Base-by-base conservation (phyloP, 1,140 invertebrate genomes). In the Tetramorium simillimum region DNA sequence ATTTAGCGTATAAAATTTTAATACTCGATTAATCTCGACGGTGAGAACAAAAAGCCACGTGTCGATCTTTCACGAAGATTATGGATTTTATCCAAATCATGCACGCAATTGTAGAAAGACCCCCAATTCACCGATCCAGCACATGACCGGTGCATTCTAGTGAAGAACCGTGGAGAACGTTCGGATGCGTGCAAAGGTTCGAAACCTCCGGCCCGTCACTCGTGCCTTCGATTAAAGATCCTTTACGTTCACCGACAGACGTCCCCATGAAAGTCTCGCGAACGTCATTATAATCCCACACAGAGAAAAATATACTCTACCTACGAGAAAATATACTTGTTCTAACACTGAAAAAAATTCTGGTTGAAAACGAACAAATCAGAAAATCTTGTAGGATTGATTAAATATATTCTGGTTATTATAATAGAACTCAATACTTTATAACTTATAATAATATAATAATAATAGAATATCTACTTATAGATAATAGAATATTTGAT, bases 181-280 rank as follows among this genome's bases (percentile, higher is more conserved):
- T 67, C 24, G 21, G 37, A 67, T 69, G 16, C n/a, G 14, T 40
- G 77, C 63, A 40, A 51, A 81, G 46, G 5, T 53, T n/a, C 46
- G 3, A 80, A 69, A 62, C 16, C 56, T 28, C 21, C 16, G n/a
- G 9, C 21, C 43, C n/a, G 65, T 81, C 77, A 70, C 33, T 69
- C 62, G 14, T 12, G 63, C 43, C 46, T 21, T n/a, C 46, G 33
- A 3, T n/a, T 69, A 81, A n/a, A 33, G 28, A 81, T 81, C 63
- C 33, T 81, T 81, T 46, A 37, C 77, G 14, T 67, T 80, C 60
- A 53, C 62, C 76, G 24, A 65, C 40, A 62, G 60, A 10, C 12
- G 21, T 85, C 72, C 0, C 72, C 73, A 77, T 78, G 88, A 88
- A 88, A 89, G 81, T 73, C 62, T 62, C n/a, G 73, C 63, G 63